A percentile compares a stretch with the other conserved stretches of the same genome.
Conservation (phyloP, 2,113 vertebrate species). For the Glareola pratincola region DNA sequence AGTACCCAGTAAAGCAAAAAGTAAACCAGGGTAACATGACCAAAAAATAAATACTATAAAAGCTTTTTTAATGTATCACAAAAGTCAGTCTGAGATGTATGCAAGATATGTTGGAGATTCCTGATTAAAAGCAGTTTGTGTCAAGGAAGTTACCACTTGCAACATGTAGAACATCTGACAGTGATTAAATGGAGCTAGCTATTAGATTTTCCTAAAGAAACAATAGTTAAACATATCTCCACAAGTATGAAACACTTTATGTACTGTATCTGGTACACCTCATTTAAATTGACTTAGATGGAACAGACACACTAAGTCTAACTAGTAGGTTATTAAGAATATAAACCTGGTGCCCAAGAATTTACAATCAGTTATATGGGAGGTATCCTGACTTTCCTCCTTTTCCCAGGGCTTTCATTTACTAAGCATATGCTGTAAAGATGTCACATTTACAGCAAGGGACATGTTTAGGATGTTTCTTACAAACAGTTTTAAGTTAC, state of each 20-base stretch:
- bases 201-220: slow-evolving; percentile 82
- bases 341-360: slow-evolving; percentile 82
- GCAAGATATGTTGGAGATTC: slow-evolving; percentile 55
- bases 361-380: slow-evolving; percentile 84
- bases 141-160: slow-evolving; percentile 73
- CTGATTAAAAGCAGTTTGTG: slow-evolving; percentile 71
- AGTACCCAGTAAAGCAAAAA: background rate
- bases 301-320: slow-evolving; percentile 73
- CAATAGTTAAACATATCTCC: slow-evolving; percentile 81
- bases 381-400: slow-evolving; percentile 67
- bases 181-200: slow-evolving; percentile 83
- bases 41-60: background rate
- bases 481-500: slow-evolving; percentile 70
- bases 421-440: slow-evolving; percentile 79
- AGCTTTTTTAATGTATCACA: slow-evolving; percentile 5
- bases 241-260: slow-evolving; percentile 80
- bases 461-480: slow-evolving; percentile 70
- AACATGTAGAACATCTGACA: slow-evolving; percentile 81
- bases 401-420: slow-evolving; percentile 69
- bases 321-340: slow-evolving; percentile 82
- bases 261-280: slow-evolving; percentile 83
- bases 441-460: slow-evolving; percentile 79
- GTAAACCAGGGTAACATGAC: background rate
- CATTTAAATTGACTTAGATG: slow-evolving; percentile 87
- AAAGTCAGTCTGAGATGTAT: slow-evolving; percentile 30